Evolutionary conservation across 2,797 vertebrate genomes (phyloP).

Genomic region (Coregonus suidteri): DNA sequence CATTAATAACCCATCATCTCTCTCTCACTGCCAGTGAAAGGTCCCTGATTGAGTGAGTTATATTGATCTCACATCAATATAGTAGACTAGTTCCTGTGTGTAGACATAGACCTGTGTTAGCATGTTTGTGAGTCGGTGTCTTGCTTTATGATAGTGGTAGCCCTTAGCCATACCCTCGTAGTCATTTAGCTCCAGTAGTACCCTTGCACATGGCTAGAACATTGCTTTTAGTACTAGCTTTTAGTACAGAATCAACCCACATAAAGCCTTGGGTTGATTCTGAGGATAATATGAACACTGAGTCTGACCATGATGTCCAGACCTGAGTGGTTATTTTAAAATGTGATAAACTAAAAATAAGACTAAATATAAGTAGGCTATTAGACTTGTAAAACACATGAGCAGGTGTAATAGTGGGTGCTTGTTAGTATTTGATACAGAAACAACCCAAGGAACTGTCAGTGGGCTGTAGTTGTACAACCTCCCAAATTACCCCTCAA

Average conservation of each 20-base stretch:
- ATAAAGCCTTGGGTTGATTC: neutral
- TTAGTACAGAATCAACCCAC: neutral
- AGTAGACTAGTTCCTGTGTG: constrained; percentile 33
- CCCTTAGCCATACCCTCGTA: neutral
- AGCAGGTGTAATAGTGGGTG: neutral
- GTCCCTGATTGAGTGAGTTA: constrained; percentile 59
- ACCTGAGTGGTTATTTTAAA: neutral
- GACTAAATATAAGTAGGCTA: neutral
- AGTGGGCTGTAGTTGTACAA: neutral
- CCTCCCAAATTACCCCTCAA: no score
- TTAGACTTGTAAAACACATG: neutral
- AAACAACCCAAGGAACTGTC: neutral
- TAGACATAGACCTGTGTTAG: constrained; percentile 16
- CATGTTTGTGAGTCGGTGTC: neutral
- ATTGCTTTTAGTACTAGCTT: neutral
- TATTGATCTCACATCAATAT: constrained; percentile 20
- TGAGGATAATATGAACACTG: neutral
- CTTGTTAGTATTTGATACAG: constrained; percentile 1
- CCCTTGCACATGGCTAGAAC: neutral
- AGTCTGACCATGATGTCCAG: neutral
- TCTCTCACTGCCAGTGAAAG: constrained; percentile 56
- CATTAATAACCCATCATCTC: constrained; percentile 25
- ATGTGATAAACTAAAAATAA: neutral
- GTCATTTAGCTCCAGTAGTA: neutral
- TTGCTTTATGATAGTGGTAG: neutral